A percentile compares a stretch with the other conserved stretches of the same genome.
These are phyloP conservation scores for Platygyra sinensis DNA, from an alignment of 64 coral and sea anemone genomes.

Conservation along the genomic window DNA sequence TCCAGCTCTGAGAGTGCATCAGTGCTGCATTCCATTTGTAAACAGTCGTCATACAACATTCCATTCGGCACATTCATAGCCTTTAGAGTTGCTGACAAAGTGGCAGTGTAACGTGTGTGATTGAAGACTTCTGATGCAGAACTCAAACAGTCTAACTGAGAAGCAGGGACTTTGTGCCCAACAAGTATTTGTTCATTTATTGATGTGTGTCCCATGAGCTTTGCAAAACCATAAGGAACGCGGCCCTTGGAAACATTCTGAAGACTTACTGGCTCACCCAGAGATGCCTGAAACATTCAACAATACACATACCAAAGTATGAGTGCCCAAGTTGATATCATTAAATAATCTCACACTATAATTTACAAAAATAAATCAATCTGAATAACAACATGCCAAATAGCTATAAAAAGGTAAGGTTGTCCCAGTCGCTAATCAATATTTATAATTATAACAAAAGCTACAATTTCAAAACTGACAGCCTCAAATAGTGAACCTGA, in stretches of 20 bases:
- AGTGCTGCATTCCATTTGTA: background rate
- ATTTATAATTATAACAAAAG: no score
- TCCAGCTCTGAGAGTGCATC: conserved; percentile 42
- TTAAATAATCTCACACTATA: no score
- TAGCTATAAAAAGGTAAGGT: no score
- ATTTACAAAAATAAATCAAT: no score
- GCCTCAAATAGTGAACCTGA: no score
- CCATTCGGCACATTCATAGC: conserved; percentile 62
- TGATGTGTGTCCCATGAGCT: conserved; percentile 67
- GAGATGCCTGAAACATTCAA: conserved; percentile 49
- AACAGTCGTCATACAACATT: conserved; percentile 33
- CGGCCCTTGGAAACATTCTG: conserved; percentile 71
- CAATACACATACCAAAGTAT: background rate
- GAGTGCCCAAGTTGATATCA: background rate
- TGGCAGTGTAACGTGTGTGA: conserved; percentile 59
- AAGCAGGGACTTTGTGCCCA: conserved; percentile 66
- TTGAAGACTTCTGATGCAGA: conserved; percentile 69
- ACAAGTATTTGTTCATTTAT: conserved; percentile 87
- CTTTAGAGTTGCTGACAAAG: conserved; percentile 69
- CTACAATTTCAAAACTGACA: no score
- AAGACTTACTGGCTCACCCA: conserved; percentile 61
- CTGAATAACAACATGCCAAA: no score
- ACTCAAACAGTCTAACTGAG: conserved; percentile 52
- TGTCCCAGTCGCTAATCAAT: no score
- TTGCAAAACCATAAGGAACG: conserved; percentile 88